A percentile compares a stretch with the other conserved stretches of the same genome.
Conservation (phyloP, 1,140 invertebrate genomes). For the Marisa cornuarietis region DNA sequence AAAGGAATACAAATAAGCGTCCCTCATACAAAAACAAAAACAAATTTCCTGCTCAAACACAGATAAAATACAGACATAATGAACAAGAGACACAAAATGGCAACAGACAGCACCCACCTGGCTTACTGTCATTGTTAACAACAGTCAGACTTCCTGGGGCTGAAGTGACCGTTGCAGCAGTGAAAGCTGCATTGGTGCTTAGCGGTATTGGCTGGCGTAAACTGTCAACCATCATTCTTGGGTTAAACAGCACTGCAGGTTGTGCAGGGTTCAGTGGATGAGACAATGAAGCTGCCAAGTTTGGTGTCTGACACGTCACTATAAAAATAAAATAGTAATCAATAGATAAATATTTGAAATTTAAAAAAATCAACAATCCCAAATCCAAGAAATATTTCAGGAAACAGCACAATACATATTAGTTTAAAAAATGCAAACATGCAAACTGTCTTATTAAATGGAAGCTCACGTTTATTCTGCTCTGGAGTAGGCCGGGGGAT, state of each 20-base stretch:
- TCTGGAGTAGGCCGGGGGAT: constrained; percentile 16
- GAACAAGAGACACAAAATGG: no score
- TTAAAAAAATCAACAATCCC: background rate
- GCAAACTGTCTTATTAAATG: background rate
- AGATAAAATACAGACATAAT: no score
- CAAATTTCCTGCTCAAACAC: no score
- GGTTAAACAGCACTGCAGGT: constrained; percentile 10
- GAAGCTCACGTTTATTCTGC: constrained; percentile 20
- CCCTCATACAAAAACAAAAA: no score
- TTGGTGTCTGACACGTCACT: constrained; percentile 26
- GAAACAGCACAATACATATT: background rate
- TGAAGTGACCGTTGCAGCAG: constrained; percentile 3
- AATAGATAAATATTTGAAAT: background rate
- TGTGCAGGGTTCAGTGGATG: constrained; percentile 2
- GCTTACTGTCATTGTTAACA: background rate
- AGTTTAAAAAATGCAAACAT: background rate
- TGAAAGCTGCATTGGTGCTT: background rate
- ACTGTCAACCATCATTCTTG: constrained; percentile 19
- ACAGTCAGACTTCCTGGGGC: background rate
- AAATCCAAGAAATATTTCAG: background rate
- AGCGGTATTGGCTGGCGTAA: background rate
- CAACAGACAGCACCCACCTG: background rate
- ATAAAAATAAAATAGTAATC: background rate
- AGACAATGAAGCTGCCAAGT: constrained; percentile 26
- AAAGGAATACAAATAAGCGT: no score